Evolutionary conservation across 2,113 vertebrate genomes (phyloP).

Genomic region (Ifrita kowaldi): DNA sequence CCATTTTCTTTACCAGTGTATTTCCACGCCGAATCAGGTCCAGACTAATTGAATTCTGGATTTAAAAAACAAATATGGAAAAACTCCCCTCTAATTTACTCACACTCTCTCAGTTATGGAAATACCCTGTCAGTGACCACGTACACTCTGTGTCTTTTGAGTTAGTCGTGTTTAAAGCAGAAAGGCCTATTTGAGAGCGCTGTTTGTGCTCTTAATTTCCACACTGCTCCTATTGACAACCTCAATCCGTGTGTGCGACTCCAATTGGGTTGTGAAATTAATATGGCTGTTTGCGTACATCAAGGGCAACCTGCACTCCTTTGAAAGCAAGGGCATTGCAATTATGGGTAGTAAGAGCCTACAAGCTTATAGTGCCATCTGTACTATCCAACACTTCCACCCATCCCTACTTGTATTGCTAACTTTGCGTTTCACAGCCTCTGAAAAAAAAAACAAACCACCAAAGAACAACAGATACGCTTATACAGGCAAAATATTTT

Average conservation of each 20-base stretch:
- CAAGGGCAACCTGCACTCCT: constrained; percentile 43
- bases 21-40: not conserved
- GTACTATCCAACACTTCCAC: constrained; percentile 57
- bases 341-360: constrained; percentile 64
- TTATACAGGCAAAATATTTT: constrained; percentile 68
- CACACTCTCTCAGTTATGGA: not conserved
- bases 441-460: constrained; percentile 26
- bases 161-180: not conserved
- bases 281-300: constrained; percentile 11
- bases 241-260: not conserved
- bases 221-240: constrained; percentile 10
- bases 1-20: not conserved
- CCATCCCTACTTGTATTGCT: constrained; percentile 60
- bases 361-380: constrained; percentile 65
- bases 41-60: not conserved
- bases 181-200: not conserved
- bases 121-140: not conserved
- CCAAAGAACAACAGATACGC: constrained; percentile 62
- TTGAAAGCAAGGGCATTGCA: constrained; percentile 53
- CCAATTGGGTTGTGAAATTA: constrained; percentile 52
- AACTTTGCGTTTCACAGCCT: constrained; percentile 67
- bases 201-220: not conserved
- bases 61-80: not conserved
- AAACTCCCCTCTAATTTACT: not conserved
- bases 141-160: not conserved